phyloP scores from a whole-genome alignment of 1,140 invertebrate genomes.

The Cotesia typhae region DNA sequence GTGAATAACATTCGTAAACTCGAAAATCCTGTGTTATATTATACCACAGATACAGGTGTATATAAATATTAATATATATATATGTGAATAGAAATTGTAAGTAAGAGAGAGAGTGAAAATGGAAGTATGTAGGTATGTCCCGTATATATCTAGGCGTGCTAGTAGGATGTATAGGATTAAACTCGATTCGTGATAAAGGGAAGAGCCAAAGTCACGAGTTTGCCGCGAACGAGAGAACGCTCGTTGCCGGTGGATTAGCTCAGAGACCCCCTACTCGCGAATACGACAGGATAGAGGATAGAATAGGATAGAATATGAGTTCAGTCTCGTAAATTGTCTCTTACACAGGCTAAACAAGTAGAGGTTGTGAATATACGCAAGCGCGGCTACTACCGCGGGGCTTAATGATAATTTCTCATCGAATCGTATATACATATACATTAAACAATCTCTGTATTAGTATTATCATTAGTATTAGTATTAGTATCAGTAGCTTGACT shows the following conservation, averaged over 20 bases:
- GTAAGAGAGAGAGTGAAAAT: neutral
- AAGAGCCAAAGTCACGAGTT: constrained; percentile 38
- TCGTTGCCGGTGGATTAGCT: constrained; percentile 46
- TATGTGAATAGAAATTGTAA: no score
- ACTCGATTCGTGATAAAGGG: constrained; percentile 37
- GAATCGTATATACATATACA: constrained; percentile 1
- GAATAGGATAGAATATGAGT: constrained; percentile 11
- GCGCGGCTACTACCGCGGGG: constrained; percentile 38
- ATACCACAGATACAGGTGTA: neutral
- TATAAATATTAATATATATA: no score
- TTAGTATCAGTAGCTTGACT: no score
- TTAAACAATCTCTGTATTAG: neutral
- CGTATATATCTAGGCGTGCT: constrained; percentile 4
- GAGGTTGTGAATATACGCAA: constrained; percentile 30
- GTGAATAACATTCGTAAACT: neutral
- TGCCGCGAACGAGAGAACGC: constrained; percentile 42
- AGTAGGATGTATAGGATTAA: constrained; percentile 16
- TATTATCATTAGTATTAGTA: neutral
- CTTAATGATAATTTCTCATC: constrained; percentile 55
- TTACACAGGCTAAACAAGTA: constrained; percentile 44
- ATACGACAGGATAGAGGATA: no score
- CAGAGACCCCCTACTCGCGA: constrained; percentile 18
- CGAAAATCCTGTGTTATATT: constrained; percentile 6
- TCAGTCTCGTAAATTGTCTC: constrained; percentile 50
- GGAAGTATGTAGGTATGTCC: constrained; percentile 1